Evolutionary conservation across 2,888 invertebrate species (phyloP).

Genomic region (Xestobium rufovillosum): DNA sequence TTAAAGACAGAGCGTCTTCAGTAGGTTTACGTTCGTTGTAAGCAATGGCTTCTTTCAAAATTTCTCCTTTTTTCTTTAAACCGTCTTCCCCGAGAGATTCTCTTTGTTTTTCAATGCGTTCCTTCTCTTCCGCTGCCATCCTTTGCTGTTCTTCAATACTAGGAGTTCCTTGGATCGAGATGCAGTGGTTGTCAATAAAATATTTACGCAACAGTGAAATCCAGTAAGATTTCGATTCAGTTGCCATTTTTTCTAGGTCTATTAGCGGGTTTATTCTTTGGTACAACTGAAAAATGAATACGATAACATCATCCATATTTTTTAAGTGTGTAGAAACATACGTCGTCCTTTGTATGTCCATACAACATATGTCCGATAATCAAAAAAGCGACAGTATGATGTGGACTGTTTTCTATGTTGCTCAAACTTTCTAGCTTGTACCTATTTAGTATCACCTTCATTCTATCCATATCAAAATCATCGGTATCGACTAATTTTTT

Average conservation of each 20-base stretch:
- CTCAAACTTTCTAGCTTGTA: constrained; percentile 62
- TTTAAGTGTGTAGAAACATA: too few species aligned
- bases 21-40: constrained; percentile 73
- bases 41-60: constrained; percentile 60
- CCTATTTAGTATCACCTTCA: constrained; percentile 64
- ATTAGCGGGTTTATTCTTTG: constrained; percentile 61
- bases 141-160: constrained; percentile 56
- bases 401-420: constrained; percentile 68
- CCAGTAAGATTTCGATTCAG: constrained; percentile 65
- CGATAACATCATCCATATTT: too few species aligned
- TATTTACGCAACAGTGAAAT: constrained; percentile 58
- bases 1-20: constrained; percentile 58
- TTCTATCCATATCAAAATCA: constrained; percentile 65
- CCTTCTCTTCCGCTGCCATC: constrained; percentile 66
- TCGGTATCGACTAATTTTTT: constrained; percentile 44
- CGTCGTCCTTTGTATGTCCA: constrained; percentile 64
- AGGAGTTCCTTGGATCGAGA: constrained; percentile 59
- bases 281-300: constrained; percentile 50
- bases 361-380: constrained; percentile 80
- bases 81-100: constrained; percentile 60
- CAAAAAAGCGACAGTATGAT: constrained; percentile 67
- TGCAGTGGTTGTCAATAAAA: constrained; percentile 55
- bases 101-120: constrained; percentile 60
- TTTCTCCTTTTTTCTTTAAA: constrained; percentile 53
- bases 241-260: constrained; percentile 52